Percentiles rank a stretch among this genome's conserved stretches.
Conservation (phyloP, 2,113 vertebrate species). For the Salminus brasiliensis region DNA sequence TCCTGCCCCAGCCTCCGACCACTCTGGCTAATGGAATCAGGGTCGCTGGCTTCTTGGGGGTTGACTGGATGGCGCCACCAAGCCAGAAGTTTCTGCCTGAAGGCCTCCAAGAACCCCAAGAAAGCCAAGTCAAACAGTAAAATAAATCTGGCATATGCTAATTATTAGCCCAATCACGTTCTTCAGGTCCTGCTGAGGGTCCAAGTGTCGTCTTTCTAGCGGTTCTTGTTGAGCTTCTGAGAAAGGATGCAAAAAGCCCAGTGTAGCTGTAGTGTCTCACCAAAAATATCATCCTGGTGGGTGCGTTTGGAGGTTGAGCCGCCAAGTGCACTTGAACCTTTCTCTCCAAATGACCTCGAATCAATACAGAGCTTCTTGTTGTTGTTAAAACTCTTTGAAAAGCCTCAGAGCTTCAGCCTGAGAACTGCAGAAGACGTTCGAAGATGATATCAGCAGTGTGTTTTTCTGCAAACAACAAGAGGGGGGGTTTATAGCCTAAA, state of each 20-base stretch:
- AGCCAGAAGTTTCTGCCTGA: background rate
- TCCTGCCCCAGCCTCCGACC: conserved; percentile 5
- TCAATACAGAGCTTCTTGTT: background rate
- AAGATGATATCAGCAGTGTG: background rate
- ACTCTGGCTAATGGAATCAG: conserved; percentile 33
- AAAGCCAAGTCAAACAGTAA: background rate
- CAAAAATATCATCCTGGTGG: background rate
- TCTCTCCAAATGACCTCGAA: background rate
- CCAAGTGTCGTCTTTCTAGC: background rate
- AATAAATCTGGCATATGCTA: no score
- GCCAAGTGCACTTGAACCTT: background rate
- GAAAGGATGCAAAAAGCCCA: background rate
- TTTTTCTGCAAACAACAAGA: background rate
- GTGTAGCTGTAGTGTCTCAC: background rate
- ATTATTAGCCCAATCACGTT: no score
- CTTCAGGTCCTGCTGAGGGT: background rate
- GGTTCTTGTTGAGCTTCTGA: background rate
- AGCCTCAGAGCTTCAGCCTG: background rate
- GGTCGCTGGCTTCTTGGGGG: background rate
- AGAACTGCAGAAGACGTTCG: background rate
- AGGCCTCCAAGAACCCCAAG: background rate
- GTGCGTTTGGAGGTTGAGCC: background rate
- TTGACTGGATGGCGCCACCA: background rate
- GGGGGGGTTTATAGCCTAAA: background rate
- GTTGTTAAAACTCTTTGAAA: background rate